A percentile compares a stretch with the other conserved stretches of the same genome.
Evolutionary conservation across 2,113 vertebrate genomes (phyloP).

Genomic region (Dunckerocampus dactyliophorus): DNA sequence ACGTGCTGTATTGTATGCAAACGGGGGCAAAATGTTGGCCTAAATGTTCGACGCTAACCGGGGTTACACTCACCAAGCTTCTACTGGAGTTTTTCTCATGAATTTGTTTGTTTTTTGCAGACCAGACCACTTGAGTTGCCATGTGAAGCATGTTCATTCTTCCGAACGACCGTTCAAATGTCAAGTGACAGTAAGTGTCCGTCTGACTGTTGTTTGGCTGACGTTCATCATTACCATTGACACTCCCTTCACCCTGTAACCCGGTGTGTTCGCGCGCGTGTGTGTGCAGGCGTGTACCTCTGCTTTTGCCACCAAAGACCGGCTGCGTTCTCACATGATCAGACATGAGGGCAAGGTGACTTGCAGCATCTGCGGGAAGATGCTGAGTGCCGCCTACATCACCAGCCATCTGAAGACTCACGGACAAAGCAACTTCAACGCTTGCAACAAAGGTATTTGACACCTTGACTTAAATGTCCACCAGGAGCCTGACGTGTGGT

Average conservation of each 20-base stretch:
- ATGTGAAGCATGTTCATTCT: constrained; percentile 99
- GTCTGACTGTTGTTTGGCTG: background rate
- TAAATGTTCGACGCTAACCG: too few relatives aligned
- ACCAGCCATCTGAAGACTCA: constrained; percentile 99
- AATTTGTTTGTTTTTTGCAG: constrained; percentile 62
- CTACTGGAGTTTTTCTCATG: too few relatives aligned
- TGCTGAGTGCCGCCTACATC: constrained; percentile 98
- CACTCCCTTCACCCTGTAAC: constrained; percentile 25
- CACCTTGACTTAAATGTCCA: background rate
- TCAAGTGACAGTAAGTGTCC: constrained; percentile 88
- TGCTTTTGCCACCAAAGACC: constrained; percentile 99
- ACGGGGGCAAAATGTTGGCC: too few relatives aligned
- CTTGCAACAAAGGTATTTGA: constrained; percentile 91
- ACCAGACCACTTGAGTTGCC: constrained; percentile 99
- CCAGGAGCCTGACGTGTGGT: background rate
- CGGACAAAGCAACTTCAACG: constrained; percentile 91
- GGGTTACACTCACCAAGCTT: too few relatives aligned
- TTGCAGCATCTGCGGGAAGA: constrained; percentile 99
- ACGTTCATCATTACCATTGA: too few relatives aligned
- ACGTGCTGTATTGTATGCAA: too few relatives aligned
- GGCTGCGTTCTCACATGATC: constrained; percentile 98
- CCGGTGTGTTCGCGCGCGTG: constrained; percentile 2
- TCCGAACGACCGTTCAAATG: constrained; percentile 99
- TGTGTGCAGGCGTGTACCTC: constrained; percentile 89
- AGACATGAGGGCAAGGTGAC: constrained; percentile 98